A percentile compares a stretch with the other conserved stretches of the same genome.
Evolutionary conservation across 2,888 invertebrate species (phyloP).

Genomic region (Pandemis heparana): DNA sequence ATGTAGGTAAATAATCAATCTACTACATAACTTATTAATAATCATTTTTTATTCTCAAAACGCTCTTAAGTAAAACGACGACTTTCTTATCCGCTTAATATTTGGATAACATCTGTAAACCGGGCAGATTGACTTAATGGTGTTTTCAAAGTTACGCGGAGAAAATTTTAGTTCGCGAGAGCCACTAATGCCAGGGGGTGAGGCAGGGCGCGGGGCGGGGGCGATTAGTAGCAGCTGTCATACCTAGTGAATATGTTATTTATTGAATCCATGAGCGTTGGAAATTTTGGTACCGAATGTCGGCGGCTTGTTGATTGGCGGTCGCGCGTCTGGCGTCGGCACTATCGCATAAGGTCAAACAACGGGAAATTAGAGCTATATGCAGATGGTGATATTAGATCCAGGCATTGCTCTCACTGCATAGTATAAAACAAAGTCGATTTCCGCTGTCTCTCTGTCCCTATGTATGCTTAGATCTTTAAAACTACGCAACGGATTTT

Average conservation of each 20-base stretch:
- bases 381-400: neutral
- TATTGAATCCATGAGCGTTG: conserved; percentile 36
- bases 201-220: conserved; percentile 50
- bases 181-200: conserved; percentile 49
- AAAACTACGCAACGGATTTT: no score
- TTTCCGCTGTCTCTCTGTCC: no score
- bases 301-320: neutral
- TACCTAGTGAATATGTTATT: conserved; percentile 76
- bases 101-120: conserved; percentile 79
- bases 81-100: conserved; percentile 59
- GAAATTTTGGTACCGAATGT: conserved; percentile 10
- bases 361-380: neutral
- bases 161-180: conserved; percentile 78
- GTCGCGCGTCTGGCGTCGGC: neutral
- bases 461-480: no score
- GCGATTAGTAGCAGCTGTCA: conserved; percentile 83
- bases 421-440: no score
- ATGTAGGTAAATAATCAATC: no score
- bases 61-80: neutral
- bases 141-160: conserved; percentile 78
- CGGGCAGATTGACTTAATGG: conserved; percentile 82
- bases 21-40: neutral
- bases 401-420: no score
- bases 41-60: neutral
- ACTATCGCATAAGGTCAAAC: neutral